These are phyloP conservation scores for Sinodicranocentrus sp. DNA, from an alignment of 2,888 invertebrate genomes.

Conservation along the genomic window DNA sequence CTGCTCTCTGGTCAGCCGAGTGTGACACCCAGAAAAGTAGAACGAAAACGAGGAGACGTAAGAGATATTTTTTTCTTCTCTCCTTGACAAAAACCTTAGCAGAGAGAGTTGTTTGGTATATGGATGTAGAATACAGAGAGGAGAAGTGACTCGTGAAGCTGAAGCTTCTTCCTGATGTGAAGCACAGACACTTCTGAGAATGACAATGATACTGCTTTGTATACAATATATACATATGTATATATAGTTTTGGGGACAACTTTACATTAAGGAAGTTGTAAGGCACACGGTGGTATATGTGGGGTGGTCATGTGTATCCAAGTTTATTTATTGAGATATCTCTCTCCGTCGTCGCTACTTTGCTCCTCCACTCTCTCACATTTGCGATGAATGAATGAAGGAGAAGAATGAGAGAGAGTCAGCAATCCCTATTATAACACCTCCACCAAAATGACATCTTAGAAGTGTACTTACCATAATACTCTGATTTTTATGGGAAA, in stretches of 20 bases:
- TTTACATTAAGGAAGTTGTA: too few species aligned
- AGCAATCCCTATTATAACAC: slow-evolving; percentile 61
- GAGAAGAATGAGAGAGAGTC: slow-evolving; percentile 23
- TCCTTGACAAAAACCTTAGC: too few species aligned
- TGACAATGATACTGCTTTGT: slow-evolving; percentile 52
- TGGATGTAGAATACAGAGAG: too few species aligned
- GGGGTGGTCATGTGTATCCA: too few species aligned
- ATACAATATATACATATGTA: too few species aligned
- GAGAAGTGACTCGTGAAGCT: slow-evolving; percentile 43
- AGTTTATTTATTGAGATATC: slow-evolving; percentile 15
- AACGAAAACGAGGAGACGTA: slow-evolving; percentile 46
- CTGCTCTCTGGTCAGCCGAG: slow-evolving; percentile 72
- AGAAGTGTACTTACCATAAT: slow-evolving; percentile 59
- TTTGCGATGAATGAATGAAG: slow-evolving; percentile 50
- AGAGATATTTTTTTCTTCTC: slow-evolving; percentile 22
- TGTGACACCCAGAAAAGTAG: slow-evolving; percentile 73
- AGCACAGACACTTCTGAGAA: slow-evolving; percentile 38
- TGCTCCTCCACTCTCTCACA: too few species aligned
- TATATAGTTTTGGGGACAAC: too few species aligned
- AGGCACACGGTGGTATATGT: too few species aligned
- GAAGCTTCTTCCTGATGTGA: slow-evolving; percentile 11
- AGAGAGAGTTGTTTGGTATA: too few species aligned
- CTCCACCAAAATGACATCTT: slow-evolving; percentile 47
- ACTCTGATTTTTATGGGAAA: slow-evolving; percentile 66
- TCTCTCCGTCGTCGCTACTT: too few species aligned